Percentiles rank a stretch among this genome's conserved stretches.
Evolutionary conservation across 2,888 invertebrate species (phyloP).

Genomic region (Ophonus ardosiacus): DNA sequence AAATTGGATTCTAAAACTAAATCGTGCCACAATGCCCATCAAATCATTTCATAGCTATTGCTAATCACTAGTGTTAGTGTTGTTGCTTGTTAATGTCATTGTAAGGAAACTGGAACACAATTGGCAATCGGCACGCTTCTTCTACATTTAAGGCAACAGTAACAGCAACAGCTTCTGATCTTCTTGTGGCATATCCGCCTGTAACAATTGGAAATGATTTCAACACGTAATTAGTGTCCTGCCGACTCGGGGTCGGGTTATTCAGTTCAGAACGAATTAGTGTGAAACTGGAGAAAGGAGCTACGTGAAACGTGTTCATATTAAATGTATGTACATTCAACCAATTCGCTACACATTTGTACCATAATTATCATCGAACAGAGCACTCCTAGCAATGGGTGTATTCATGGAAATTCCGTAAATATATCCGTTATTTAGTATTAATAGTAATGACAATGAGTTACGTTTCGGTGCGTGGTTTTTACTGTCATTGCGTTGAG

Average conservation of each 20-base stretch:
- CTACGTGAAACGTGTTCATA: constrained; percentile 29
- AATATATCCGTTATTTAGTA: constrained; percentile 27
- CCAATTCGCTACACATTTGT: constrained; percentile 40
- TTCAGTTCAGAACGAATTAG: constrained; percentile 44
- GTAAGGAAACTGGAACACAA: constrained; percentile 18
- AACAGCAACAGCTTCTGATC: not conserved
- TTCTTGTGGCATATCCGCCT: not conserved
- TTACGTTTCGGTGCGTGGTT: constrained; percentile 13
- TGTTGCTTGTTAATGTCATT: constrained; percentile 15
- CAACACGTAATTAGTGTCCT: constrained; percentile 33
- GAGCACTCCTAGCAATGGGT: not conserved
- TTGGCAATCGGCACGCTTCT: not conserved
- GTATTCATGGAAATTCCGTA: not conserved
- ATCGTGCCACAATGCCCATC: constrained; percentile 20
- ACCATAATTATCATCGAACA: not conserved
- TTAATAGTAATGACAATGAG: constrained; percentile 16
- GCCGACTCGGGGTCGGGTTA: not conserved
- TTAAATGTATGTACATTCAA: constrained; percentile 34
- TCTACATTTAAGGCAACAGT: not conserved
- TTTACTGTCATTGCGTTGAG: constrained; percentile 32
- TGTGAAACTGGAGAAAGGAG: constrained; percentile 46
- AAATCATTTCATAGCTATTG: constrained; percentile 12
- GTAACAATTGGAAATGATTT: constrained; percentile 25
- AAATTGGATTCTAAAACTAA: constrained; percentile 4
- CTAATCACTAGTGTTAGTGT: not conserved